These are phyloP conservation scores for Nomada ferruginata DNA, from an alignment of 2,888 invertebrate species.

Conservation along the genomic window DNA sequence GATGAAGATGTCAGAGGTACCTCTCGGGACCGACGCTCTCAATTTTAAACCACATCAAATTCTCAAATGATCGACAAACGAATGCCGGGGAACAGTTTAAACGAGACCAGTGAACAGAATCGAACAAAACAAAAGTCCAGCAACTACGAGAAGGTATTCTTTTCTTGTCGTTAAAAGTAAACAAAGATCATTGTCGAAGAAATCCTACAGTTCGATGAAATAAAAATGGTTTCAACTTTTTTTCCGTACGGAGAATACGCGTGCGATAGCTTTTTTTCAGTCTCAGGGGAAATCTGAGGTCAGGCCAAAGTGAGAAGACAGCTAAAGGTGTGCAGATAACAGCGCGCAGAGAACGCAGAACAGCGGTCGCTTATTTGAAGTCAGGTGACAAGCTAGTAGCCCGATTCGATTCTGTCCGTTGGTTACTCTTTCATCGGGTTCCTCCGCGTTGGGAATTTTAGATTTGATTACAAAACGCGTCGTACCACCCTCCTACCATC, in stretches of 20 bases:
- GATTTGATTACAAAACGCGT: slow-evolving; percentile 77
- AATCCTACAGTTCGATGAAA: not conserved
- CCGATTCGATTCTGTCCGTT: slow-evolving; percentile 77
- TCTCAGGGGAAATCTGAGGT: slow-evolving; percentile 64
- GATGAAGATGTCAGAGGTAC: too few species aligned
- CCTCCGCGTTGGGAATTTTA: slow-evolving; percentile 78
- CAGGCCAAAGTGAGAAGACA: not conserved
- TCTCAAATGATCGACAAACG: too few species aligned
- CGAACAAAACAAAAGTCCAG: not conserved
- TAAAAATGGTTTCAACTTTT: slow-evolving; percentile 16
- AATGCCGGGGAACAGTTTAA: not conserved
- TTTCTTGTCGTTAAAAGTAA: not conserved
- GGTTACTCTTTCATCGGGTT: slow-evolving; percentile 80
- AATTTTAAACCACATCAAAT: too few species aligned
- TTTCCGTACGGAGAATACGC: slow-evolving; percentile 2
- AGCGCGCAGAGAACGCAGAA: slow-evolving; percentile 38
- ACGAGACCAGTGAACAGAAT: not conserved
- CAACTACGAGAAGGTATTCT: not conserved
- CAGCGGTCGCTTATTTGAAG: slow-evolving; percentile 77
- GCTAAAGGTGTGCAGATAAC: slow-evolving; percentile 41
- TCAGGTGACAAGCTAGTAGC: slow-evolving; percentile 72
- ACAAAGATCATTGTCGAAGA: not conserved
- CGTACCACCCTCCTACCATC: slow-evolving; percentile 47
- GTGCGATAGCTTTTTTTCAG: slow-evolving; percentile 17
- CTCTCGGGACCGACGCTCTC: too few species aligned